Percentiles rank a stretch among this genome's conserved stretches.
phyloP scores from a whole-genome alignment of 1,140 invertebrate genomes.

The Antheraea mylitta region DNA sequence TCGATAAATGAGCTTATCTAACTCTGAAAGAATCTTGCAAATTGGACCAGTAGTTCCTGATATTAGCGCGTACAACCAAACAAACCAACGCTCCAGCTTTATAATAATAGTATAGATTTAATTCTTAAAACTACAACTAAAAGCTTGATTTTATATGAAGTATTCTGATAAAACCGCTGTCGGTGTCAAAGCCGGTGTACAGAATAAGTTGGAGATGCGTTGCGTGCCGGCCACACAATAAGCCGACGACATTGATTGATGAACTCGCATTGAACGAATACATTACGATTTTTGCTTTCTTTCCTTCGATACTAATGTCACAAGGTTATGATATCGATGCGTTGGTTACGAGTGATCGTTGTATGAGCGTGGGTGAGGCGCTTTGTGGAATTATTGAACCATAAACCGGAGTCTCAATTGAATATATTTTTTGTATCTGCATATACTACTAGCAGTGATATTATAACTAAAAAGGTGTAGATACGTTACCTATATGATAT shows the following conservation, averaged over 20 bases:
- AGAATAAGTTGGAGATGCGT: conserved; percentile 50
- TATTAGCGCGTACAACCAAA: too few species aligned
- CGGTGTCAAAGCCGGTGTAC: conserved; percentile 37
- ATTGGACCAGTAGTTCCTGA: too few species aligned
- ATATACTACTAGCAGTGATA: neutral
- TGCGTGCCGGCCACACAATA: conserved; percentile 76
- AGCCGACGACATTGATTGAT: conserved; percentile 73
- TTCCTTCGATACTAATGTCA: conserved; percentile 75
- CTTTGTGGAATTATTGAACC: conserved; percentile 6
- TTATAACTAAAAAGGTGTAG: too few species aligned
- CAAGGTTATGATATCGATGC: conserved; percentile 74
- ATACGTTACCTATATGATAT: too few species aligned
- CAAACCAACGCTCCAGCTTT: too few species aligned
- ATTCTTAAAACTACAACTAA: neutral
- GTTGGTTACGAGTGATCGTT: conserved; percentile 39
- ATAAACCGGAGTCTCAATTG: neutral
- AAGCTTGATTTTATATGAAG: conserved; percentile 45
- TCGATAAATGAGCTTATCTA: too few species aligned
- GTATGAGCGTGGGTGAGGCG: conserved; percentile 21
- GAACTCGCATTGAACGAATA: conserved; percentile 72
- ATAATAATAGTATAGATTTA: too few species aligned
- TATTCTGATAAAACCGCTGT: conserved; percentile 59
- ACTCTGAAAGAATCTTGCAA: too few species aligned
- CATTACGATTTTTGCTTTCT: conserved; percentile 79
- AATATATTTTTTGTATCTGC: neutral